phyloP scores from a whole-genome alignment of 2,797 vertebrate species.

The Euthynnus affinis region DNA sequence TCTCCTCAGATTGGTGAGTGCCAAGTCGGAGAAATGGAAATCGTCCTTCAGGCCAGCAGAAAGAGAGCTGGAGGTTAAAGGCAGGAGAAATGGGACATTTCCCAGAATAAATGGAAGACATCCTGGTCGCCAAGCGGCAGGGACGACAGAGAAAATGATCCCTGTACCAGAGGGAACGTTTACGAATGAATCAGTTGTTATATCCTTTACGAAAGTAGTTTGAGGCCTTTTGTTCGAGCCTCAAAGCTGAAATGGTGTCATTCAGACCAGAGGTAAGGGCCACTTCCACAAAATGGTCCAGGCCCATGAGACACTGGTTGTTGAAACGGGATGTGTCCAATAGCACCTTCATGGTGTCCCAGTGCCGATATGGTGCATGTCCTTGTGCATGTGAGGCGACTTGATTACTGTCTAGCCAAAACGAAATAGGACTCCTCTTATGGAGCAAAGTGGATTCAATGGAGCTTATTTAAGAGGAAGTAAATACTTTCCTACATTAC shows the following conservation, averaged over 20 bases:
- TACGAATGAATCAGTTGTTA: conserved; percentile 15
- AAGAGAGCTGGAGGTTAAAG: conserved; percentile 52
- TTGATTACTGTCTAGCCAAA: conserved; percentile 15
- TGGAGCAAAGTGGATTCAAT: not conserved
- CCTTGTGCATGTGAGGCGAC: conserved; percentile 12
- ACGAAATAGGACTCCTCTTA: not conserved
- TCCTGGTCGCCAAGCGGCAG: conserved; percentile 48
- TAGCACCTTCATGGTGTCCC: conserved; percentile 49
- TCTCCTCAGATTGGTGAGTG: conserved; percentile 17
- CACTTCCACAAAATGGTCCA: conserved; percentile 19
- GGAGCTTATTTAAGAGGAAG: conserved; percentile 6
- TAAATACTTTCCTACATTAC: conserved; percentile 21
- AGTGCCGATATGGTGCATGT: conserved; percentile 9
- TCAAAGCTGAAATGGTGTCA: not conserved
- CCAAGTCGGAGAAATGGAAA: conserved; percentile 22
- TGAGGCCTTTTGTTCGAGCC: conserved; percentile 12
- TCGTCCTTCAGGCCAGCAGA: conserved; percentile 37
- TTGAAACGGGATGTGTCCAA: conserved; percentile 23
- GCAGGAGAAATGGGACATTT: conserved; percentile 54
- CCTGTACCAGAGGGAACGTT: conserved; percentile 42
- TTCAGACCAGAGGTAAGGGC: conserved; percentile 28
- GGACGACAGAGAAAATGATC: conserved; percentile 21
- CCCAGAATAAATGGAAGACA: conserved; percentile 72
- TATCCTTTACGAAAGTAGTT: not conserved
- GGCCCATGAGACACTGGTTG: conserved; percentile 14